A percentile compares a stretch with the other conserved stretches of the same genome.
Evolutionary conservation across 2,797 vertebrate species (phyloP).

Genomic region (Esox masquinongy): DNA sequence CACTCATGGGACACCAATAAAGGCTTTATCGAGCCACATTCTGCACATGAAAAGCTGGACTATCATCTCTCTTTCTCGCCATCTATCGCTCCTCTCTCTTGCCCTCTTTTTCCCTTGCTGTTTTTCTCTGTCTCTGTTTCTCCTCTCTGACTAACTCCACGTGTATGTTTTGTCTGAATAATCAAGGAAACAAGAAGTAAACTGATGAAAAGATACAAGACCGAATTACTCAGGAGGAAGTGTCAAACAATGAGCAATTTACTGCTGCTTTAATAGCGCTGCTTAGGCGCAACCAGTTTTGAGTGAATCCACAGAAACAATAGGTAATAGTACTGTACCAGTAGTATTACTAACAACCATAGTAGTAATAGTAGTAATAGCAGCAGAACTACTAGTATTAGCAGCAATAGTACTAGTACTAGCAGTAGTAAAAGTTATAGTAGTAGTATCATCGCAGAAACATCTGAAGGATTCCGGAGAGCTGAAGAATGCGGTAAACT

Average conservation of each 20-base stretch:
- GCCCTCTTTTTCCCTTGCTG: background rate
- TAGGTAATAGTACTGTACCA: background rate
- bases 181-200: slow-evolving; percentile 78
- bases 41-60: slow-evolving; percentile 8
- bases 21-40: slow-evolving; percentile 13
- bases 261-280: slow-evolving; percentile 38
- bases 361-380: background rate
- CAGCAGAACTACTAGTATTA: background rate
- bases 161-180: slow-evolving; percentile 81
- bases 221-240: slow-evolving; percentile 75
- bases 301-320: background rate
- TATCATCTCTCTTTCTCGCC: slow-evolving; percentile 24
- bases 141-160: slow-evolving; percentile 35
- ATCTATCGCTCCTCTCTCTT: slow-evolving; percentile 19
- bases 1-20: slow-evolving; percentile 5
- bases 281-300: slow-evolving; percentile 29
- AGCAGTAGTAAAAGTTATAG: background rate
- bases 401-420: background rate
- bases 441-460: background rate
- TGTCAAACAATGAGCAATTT: slow-evolving; percentile 76
- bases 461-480: no score
- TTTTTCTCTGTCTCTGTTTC: slow-evolving; percentile 18
- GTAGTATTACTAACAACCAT: background rate
- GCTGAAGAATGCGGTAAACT: no score
- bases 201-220: slow-evolving; percentile 73